A percentile compares a stretch with the other conserved stretches of the same genome.
Evolutionary conservation across 2,797 vertebrate species (phyloP).

Genomic region (Buphagus erythrorhynchus): DNA sequence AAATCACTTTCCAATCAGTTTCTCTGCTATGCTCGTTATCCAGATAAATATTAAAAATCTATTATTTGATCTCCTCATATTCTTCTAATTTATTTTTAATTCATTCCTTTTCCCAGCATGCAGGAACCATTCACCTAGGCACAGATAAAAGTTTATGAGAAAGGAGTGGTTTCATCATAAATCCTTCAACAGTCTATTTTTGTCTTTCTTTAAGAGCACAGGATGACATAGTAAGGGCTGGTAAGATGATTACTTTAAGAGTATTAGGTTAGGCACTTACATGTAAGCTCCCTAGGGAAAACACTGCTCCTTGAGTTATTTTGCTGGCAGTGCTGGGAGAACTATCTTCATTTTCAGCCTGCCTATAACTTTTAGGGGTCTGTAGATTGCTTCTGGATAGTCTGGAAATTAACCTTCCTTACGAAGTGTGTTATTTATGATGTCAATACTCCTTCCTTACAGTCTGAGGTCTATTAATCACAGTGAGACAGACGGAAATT

Average conservation of each 20-base stretch:
- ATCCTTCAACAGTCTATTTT: neutral
- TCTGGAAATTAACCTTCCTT: neutral
- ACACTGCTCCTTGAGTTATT: neutral
- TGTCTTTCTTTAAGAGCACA: neutral
- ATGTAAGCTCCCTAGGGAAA: neutral
- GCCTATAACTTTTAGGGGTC: neutral
- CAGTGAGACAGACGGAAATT: neutral
- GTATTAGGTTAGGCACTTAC: neutral
- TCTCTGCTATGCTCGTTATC: neutral
- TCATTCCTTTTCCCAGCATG: neutral
- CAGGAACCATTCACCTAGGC: neutral
- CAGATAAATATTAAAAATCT: neutral
- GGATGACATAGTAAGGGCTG: neutral
- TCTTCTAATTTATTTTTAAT: neutral
- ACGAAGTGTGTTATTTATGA: neutral
- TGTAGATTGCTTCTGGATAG: neutral
- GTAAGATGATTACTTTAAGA: slow-evolving; percentile 10
- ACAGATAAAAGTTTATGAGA: neutral
- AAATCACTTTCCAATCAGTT: neutral
- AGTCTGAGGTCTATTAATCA: neutral
- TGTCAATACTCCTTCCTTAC: neutral
- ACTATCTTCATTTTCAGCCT: neutral
- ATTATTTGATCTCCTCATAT: neutral
- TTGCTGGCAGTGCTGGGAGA: neutral
- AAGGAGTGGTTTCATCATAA: neutral